phyloP scores from a whole-genome alignment of 2,797 vertebrate species.

The Remorina albescens region DNA sequence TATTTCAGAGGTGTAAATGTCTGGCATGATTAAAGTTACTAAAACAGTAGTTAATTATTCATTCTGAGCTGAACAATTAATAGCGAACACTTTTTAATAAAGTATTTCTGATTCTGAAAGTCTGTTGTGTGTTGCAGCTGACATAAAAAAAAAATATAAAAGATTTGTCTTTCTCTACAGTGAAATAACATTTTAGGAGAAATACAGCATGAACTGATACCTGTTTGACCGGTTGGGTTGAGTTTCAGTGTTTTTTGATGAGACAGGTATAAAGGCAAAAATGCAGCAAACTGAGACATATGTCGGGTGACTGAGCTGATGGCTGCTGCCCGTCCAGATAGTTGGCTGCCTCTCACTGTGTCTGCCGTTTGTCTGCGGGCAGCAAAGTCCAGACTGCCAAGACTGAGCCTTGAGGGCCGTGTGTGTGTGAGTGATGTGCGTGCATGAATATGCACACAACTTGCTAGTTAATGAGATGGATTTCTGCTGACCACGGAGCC shows the following conservation, averaged over 20 bases:
- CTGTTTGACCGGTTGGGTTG: background rate
- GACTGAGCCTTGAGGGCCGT: constrained; percentile 40
- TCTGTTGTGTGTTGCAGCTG: too few relatives aligned
- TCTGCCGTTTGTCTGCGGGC: constrained; percentile 50
- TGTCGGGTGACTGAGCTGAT: constrained; percentile 31
- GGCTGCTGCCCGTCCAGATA: constrained; percentile 36
- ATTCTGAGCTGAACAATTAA: too few relatives aligned
- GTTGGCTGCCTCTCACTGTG: constrained; percentile 29
- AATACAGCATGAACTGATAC: background rate
- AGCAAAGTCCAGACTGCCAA: constrained; percentile 53
- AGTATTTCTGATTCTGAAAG: too few relatives aligned
- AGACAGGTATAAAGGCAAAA: constrained; percentile 24
- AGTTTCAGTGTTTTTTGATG: background rate
- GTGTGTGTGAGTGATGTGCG: constrained; percentile 25
- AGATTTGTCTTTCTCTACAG: background rate
- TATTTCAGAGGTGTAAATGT: background rate
- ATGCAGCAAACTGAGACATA: constrained; percentile 44
- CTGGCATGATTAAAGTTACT: background rate
- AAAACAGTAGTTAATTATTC: too few relatives aligned
- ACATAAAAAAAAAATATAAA: background rate
- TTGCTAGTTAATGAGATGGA: constrained; percentile 51
- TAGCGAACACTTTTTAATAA: too few relatives aligned
- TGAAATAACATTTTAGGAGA: too few relatives aligned
- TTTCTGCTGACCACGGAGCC: constrained; percentile 63
- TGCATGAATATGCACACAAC: background rate